Evolutionary conservation across 2,113 vertebrate genomes (phyloP), one percentile per base, ranked within the genome.

Genomic region (Centrocercus urophasianus): DNA sequence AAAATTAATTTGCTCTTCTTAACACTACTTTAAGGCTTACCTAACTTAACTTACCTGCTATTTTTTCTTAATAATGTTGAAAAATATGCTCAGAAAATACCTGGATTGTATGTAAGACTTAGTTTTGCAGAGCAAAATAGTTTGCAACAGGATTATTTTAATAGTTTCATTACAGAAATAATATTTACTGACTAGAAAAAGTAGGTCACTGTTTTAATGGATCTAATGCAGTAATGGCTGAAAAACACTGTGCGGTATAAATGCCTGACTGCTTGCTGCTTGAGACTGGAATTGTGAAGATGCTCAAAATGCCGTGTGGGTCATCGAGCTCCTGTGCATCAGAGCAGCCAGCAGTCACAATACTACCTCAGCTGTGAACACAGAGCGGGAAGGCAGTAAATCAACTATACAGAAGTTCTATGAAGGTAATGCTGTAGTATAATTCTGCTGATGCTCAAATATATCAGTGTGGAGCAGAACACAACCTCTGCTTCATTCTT

Each of bases 131-230:
- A 73, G 40, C 40, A 82, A 84, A 94, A 75, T 63, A 67, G 48
- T 91, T 65, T 66, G 83, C 90, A 78, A 63, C 32, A 81, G 57
- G 45, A 90, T 92, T 91, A 93, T 86, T 93, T 81, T 14, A 86
- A 90, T 84, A 86, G 86, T 88, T 95, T 93, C 45, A 45, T 94
- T 91, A 92, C 63, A 91, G 83, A 88, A 94, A 79, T 93, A 90
- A 88, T 94, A 91, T 96, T 92, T 96, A 84, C 88, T 82, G 90
- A 76, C 86, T 73, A 86, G 87, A 73, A 88, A 93, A 94, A 95
- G 86, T 96, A 96, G 94, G 95, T 93, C 90, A 66, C 73, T 88
- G 69, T 95, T 93, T 95, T 90, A 95, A 73, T 92, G 92, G 83
- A 74, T 95, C 70, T 6, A 14, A 1, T 66, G 70, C 54, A 80